Base-by-base conservation (phyloP, 2,888 invertebrate genomes). In the Drosophila birchii region DNA sequence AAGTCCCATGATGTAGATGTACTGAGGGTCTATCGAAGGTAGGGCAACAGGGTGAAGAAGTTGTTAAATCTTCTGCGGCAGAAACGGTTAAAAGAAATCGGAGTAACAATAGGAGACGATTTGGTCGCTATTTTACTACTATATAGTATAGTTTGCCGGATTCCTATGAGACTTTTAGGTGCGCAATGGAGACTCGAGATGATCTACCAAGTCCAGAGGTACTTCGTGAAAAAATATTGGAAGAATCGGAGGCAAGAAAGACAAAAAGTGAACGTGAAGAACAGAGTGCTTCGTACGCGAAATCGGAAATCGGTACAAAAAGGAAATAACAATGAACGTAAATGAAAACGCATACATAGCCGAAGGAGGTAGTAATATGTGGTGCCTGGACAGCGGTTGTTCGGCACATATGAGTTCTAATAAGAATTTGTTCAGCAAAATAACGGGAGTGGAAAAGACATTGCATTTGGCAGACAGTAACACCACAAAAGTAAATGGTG, bases 391-490 rank as follows among this genome's bases (percentile, higher is more conserved):
- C 51, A 51, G 29, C n/a, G 26, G 26, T 29, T 29, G n/a, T 6
- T 29, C n/a, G n/a, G 47, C 47, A 47, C 47, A 47, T 26, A 29
- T 47, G 29, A 29, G 47, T 47, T 47, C 16, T 5, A 47, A 47
- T 11, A 47, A 47, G 32, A 51, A 2, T 14, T 4, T 34, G 2
- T 51, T 51, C 20, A 2, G 2, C 1, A 14, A 34, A 8, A 51
- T 51, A 5, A 18, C 4, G 3, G 18, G 18, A 20, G 12, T 18
- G 18, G 49, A 49, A 49, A 32, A 49, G 32, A 32, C 8, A 34
- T 20, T 51, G 34, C 20, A 29, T 49, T 32, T 49, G 49, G 29
- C 49, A 6, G 29, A 49, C 3, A 26, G 44, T 16, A 26, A 23
- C 26, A 45, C 26, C 4, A 26, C 16, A 5, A 45, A 26, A 8